A percentile compares a stretch with the other conserved stretches of the same genome.
Conservation (phyloP, 2,888 invertebrate species). For the Dryobotodes eremita region DNA sequence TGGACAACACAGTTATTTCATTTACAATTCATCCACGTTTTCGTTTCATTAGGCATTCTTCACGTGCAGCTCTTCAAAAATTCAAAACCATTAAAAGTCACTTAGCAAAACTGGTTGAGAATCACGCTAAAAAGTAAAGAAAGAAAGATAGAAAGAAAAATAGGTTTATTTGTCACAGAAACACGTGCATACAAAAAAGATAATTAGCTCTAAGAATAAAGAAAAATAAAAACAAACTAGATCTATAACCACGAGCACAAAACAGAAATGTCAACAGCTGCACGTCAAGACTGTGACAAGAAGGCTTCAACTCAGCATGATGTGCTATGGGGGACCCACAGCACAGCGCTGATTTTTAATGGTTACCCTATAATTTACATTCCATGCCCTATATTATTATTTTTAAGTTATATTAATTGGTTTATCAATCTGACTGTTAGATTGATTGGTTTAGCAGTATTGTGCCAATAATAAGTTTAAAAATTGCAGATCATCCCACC, state of each 20-base stretch:
- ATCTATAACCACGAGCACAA: no score
- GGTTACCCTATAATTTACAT: not conserved
- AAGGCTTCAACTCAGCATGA: no score
- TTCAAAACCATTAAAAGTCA: constrained; percentile 13
- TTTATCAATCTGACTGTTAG: not conserved
- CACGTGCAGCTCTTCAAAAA: constrained; percentile 11
- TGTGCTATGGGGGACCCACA: no score
- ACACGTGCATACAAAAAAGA: no score
- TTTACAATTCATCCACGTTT: constrained; percentile 41
- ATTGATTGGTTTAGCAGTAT: not conserved
- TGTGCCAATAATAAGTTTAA: not conserved
- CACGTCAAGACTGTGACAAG: no score
- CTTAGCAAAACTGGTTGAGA: constrained; percentile 13
- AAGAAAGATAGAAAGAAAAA: no score
- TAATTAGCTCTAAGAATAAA: no score
- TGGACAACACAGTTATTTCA: constrained; percentile 31
- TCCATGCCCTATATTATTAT: not conserved
- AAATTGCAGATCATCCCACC: constrained; percentile 1
- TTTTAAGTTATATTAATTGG: not conserved
- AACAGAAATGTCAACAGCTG: no score
- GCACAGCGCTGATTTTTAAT: no score
- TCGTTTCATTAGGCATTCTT: constrained; percentile 33
- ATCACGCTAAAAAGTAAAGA: constrained; percentile 4
- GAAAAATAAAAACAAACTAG: no score
- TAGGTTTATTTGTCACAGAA: no score